Conservation (phyloP, 2,888 invertebrate species). For the Cataglyphis livida region DNA sequence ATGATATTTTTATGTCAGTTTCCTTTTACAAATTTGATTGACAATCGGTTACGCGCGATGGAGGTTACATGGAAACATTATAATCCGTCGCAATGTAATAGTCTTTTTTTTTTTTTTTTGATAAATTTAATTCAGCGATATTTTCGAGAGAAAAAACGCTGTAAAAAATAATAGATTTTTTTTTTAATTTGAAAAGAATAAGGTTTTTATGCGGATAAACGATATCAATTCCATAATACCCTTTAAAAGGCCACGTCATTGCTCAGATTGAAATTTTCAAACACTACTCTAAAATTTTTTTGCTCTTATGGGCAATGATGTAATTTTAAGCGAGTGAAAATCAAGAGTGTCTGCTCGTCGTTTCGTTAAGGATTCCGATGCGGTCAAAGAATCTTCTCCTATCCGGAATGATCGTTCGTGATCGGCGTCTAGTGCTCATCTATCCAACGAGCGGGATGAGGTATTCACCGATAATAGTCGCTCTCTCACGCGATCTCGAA, state of each 20-base stretch:
- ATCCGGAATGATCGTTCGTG: conserved; percentile 63
- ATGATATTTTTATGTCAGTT: conserved; percentile 29
- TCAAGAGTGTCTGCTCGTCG: conserved; percentile 34
- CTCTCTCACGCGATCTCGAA: conserved; percentile 73
- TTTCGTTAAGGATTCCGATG: conserved; percentile 33
- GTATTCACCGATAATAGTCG: conserved; percentile 65
- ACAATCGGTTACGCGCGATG: not conserved
- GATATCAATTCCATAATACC: not conserved
- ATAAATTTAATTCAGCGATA: conserved; percentile 26
- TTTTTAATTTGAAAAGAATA: not conserved
- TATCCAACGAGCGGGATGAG: conserved; percentile 59
- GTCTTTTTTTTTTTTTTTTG: not conserved
- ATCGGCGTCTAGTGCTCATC: conserved; percentile 68
- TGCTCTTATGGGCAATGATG: not conserved
- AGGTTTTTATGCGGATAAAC: not conserved
- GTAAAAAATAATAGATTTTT: not conserved
- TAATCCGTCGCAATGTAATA: not conserved
- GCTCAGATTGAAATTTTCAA: not conserved
- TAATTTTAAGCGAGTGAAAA: conserved; percentile 17
- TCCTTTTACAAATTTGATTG: conserved; percentile 42
- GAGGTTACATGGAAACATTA: conserved; percentile 6
- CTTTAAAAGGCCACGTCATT: not conserved
- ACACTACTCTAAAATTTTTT: not conserved
- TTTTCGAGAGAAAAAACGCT: not conserved
- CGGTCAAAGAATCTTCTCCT: conserved; percentile 45